Evolutionary conservation across 2,113 vertebrate genomes (phyloP).

Genomic region (Pampusana beccarii): DNA sequence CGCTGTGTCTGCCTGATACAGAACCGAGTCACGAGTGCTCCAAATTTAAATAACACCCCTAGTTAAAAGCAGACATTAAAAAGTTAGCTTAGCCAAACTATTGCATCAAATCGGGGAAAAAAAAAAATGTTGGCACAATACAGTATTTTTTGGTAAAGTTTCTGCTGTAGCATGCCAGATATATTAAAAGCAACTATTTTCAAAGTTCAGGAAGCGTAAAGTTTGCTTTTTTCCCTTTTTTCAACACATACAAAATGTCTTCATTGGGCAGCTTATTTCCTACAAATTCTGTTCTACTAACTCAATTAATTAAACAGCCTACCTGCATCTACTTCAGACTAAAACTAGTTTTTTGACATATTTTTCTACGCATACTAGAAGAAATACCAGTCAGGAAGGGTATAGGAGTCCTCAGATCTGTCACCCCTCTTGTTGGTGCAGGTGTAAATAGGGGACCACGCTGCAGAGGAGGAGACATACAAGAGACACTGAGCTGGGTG

Average conservation of each 20-base stretch:
- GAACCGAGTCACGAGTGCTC: background rate
- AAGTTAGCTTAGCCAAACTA: background rate
- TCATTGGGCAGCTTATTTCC: background rate
- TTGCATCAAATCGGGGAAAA: fast-evolving
- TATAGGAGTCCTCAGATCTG: fast-evolving
- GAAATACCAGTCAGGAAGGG: background rate
- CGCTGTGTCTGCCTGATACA: background rate
- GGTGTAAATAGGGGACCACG: fast-evolving
- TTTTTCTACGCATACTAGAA: background rate
- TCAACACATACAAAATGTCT: background rate
- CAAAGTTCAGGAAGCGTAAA: background rate
- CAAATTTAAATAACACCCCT: background rate
- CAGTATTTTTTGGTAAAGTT: background rate
- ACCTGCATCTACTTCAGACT: background rate
- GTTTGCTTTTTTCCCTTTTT: background rate
- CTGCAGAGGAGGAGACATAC: no score
- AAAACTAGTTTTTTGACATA: background rate
- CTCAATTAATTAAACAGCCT: no score
- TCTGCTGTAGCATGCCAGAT: fast-evolving
- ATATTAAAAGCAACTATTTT: background rate
- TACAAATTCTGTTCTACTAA: background rate
- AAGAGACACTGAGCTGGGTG: fast-evolving
- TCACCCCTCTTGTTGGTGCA: no score
- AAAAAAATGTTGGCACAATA: background rate
- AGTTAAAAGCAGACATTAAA: background rate